Evolutionary conservation across 2,113 vertebrate species (phyloP), one percentile per base, ranked within the genome.

Genomic region (Oncorhynchus nerka): DNA sequence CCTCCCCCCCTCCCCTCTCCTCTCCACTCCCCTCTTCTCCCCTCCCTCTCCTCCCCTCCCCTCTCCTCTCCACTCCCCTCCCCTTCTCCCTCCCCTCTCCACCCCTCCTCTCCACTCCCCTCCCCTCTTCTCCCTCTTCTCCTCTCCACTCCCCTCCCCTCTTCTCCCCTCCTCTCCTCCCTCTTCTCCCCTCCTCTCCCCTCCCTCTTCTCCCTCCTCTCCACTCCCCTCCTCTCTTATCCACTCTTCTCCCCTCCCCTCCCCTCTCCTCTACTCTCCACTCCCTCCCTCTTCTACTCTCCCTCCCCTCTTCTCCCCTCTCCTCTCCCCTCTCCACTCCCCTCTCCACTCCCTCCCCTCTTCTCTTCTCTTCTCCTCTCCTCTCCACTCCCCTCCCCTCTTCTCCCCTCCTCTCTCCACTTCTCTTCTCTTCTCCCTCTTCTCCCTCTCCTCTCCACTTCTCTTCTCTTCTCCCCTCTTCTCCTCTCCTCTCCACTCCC

Each of bases 371-470:
- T n/a, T n/a, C n/a, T n/a, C n/a, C 32, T 5, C 0, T 32, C 24
- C 24, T 5, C 32, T 32, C 32, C 5, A 0, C 32, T 5, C n/a
- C 5, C 5, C 24, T 24, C 32, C 1, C 5, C 1, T 32, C 5
- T 0, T 1, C 32, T 32, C 32, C 5, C 0, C 32, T 5, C 5
- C 5, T 1, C 1, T 24, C 24, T n/a, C n/a, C n/a, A n/a, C n/a
- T n/a, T n/a, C n/a, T n/a, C n/a, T n/a, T n/a, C n/a, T n/a, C n/a
- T n/a, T n/a, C n/a, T n/a, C n/a, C n/a, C n/a, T n/a, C n/a, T n/a
- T n/a, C n/a, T n/a, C 24, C 24, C 24, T 24, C 24, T 24, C 24
- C 24, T 24, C 24, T 24, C 24, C 24, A 24, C 24, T n/a, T 1
- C 24, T 30, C 55, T 11, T 16, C 30, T 15, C 28, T 19, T 24